Evolutionary conservation across 2,888 invertebrate species (phyloP).

Genomic region (Drosophila mimetica): DNA sequence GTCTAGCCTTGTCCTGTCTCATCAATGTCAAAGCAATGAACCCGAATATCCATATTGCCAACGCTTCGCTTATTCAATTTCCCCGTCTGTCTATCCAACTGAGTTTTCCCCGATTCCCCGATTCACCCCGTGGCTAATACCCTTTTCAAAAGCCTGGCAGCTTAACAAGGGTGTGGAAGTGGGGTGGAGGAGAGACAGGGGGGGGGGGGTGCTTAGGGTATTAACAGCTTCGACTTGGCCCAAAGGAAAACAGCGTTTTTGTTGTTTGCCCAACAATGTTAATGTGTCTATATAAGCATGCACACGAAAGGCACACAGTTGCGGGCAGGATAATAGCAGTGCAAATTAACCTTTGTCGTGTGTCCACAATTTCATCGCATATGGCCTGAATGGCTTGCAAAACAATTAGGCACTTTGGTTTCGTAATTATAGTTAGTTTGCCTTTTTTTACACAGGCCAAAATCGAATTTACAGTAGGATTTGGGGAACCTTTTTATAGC

Average conservation of each 20-base stretch:
- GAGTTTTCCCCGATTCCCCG: not conserved
- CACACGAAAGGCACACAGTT: slow-evolving; percentile 25
- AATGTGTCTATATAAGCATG: slow-evolving; percentile 38
- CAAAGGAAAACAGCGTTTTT: slow-evolving; percentile 18
- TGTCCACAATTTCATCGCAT: not conserved
- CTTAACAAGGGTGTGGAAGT: not conserved
- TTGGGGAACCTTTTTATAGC: too few relatives aligned
- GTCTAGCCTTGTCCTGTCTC: slow-evolving; percentile 60
- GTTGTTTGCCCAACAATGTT: slow-evolving; percentile 37
- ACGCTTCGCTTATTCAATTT: slow-evolving; percentile 49
- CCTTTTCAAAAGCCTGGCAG: slow-evolving; percentile 47
- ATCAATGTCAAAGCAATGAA: slow-evolving; percentile 79
- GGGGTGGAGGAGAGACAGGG: not conserved
- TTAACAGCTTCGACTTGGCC: slow-evolving; percentile 43
- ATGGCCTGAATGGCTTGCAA: too few relatives aligned
- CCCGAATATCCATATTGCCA: slow-evolving; percentile 67
- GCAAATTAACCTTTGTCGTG: slow-evolving; percentile 20
- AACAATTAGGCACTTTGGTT: slow-evolving; percentile 3
- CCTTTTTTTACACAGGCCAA: too few relatives aligned
- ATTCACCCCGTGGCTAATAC: slow-evolving; percentile 34
- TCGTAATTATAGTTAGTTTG: not conserved
- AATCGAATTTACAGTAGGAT: not conserved
- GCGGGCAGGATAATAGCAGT: slow-evolving; percentile 25
- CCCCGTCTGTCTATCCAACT: slow-evolving; percentile 30
- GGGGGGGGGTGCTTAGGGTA: slow-evolving; percentile 22